A percentile compares a stretch with the other conserved stretches of the same genome.
Evolutionary conservation across 92 coral and sea anemone species (phyloP).

Genomic region (Actinostola sp.): DNA sequence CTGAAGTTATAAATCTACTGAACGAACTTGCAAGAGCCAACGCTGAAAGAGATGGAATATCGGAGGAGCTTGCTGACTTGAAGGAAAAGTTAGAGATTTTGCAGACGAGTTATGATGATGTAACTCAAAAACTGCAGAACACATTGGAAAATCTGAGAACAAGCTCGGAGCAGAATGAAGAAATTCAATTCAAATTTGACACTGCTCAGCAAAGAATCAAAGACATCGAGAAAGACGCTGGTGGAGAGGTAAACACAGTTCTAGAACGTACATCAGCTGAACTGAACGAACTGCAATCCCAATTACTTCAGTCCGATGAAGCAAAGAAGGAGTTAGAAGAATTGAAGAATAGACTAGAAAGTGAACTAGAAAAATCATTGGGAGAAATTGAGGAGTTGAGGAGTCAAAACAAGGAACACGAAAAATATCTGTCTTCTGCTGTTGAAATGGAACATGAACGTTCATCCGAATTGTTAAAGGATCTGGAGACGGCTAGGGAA

Average conservation of each 20-base stretch:
- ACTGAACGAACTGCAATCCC: slow-evolving; percentile 43
- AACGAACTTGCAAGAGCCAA: slow-evolving; percentile 42
- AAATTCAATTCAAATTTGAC: slow-evolving; percentile 12
- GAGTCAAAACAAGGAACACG: slow-evolving; percentile 16
- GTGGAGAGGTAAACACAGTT: slow-evolving; percentile 7
- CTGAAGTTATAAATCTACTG: slow-evolving; percentile 24
- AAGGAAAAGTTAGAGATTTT: slow-evolving; percentile 19
- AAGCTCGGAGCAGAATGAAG: slow-evolving; percentile 11
- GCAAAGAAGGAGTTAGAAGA: slow-evolving; percentile 43
- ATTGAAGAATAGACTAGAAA: slow-evolving; percentile 52
- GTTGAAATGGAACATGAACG: slow-evolving; percentile 36
- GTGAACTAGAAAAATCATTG: slow-evolving; percentile 66
- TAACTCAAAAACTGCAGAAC: slow-evolving; percentile 1
- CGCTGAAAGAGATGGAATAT: slow-evolving; percentile 37
- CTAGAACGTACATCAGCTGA: slow-evolving; percentile 13
- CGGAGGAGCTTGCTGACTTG: slow-evolving; percentile 36
- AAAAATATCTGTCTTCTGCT: slow-evolving; percentile 4
- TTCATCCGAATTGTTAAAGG: background rate
- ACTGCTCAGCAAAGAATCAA: slow-evolving; percentile 15
- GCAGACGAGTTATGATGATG: slow-evolving; percentile 7
- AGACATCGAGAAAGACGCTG: slow-evolving; percentile 8
- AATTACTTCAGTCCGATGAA: slow-evolving; percentile 13
- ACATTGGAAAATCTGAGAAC: background rate
- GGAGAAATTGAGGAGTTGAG: slow-evolving; percentile 59
- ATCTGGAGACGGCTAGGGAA: background rate